These are phyloP conservation scores for Ophiothrix spiculata DNA, from an alignment of 35 echinoderm and acorn worm genomes.

Conservation along the genomic window DNA sequence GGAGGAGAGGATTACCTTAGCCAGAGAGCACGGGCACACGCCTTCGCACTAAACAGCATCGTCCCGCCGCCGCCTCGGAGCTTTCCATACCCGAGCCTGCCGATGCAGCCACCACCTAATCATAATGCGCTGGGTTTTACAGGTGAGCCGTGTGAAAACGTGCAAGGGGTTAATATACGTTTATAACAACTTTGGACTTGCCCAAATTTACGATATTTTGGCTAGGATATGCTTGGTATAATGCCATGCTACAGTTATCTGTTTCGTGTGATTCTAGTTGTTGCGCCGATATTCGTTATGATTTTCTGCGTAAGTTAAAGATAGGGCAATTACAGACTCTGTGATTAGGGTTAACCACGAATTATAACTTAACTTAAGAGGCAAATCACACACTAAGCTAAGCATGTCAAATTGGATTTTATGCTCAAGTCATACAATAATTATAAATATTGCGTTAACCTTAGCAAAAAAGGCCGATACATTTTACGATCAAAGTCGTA, in stretches of 20 bases:
- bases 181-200: too few relatives aligned
- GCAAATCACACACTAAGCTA: not conserved
- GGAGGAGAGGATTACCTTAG: conserved; percentile 89
- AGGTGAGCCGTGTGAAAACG: conserved; percentile 37
- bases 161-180: too few relatives aligned
- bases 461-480: too few relatives aligned
- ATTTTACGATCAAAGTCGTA: too few relatives aligned
- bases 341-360: not conserved
- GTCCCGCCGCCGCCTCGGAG: conserved; percentile 94
- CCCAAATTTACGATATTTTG: too few relatives aligned
- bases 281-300: too few relatives aligned
- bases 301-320: too few relatives aligned
- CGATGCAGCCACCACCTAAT: conserved; percentile 78
- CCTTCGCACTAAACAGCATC: conserved; percentile 96
- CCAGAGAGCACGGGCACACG: conserved; percentile 85
- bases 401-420: not conserved
- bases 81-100: conserved; percentile 88
- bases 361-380: not conserved
- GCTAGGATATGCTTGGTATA: too few relatives aligned
- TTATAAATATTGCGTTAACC: not conserved
- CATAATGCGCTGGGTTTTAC: conserved; percentile 72
- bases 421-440: not conserved
- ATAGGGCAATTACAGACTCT: too few relatives aligned
- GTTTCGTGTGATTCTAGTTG: too few relatives aligned
- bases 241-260: too few relatives aligned